These are phyloP conservation scores for Lucilia sericata DNA, from an alignment of 1,140 invertebrate genomes.

Conservation along the genomic window DNA sequence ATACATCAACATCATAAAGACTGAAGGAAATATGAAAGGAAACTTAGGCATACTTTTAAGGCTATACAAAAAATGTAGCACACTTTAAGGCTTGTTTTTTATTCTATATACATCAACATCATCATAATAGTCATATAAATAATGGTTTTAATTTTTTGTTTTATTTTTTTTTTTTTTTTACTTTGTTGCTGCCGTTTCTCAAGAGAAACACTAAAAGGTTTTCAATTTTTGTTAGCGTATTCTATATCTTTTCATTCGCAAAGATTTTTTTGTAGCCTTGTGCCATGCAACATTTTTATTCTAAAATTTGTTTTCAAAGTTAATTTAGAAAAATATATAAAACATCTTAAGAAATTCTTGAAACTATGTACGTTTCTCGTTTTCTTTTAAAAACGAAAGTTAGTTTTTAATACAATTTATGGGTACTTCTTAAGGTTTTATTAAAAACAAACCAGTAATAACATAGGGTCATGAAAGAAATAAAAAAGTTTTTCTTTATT, in stretches of 20 bases:
- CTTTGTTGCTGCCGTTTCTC: background rate
- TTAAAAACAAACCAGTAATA: background rate
- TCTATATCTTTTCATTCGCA: background rate
- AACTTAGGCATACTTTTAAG: conserved; percentile 9
- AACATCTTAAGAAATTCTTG: background rate
- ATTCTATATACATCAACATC: background rate
- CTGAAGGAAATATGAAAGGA: background rate
- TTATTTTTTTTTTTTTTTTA: background rate
- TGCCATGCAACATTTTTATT: too few relatives aligned
- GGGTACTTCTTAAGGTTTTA: background rate
- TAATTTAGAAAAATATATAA: conserved; percentile 14
- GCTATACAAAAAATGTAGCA: background rate
- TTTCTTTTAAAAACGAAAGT: background rate
- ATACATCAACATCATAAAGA: background rate
- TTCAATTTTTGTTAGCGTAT: background rate
- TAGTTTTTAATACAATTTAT: background rate
- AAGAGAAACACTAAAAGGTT: conserved; percentile 17
- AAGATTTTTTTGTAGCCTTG: background rate
- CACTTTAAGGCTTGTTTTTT: background rate
- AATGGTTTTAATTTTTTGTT: conserved; percentile 10
- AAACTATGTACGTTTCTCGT: background rate
- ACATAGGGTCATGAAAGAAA: too few relatives aligned
- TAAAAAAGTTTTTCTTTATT: background rate
- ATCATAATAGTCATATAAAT: background rate
- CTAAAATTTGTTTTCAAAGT: background rate